Evolutionary conservation across 1,140 invertebrate genomes (phyloP), one percentile per base, ranked within the genome.

Genomic region (Zaprionus kolodkinae): DNA sequence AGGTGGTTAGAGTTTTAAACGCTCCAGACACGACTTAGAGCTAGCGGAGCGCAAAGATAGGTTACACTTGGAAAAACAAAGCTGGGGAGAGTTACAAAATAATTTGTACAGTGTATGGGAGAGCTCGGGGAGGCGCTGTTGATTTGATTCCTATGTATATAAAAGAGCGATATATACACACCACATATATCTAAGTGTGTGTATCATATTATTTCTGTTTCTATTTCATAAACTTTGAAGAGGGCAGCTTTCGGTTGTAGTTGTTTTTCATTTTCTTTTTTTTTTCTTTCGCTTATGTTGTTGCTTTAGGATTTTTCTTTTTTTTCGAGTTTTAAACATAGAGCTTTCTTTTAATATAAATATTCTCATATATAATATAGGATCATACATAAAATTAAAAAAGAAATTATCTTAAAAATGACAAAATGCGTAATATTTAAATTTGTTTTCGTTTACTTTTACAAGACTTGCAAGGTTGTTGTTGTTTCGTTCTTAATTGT

Each of bases 281-380:
- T 61, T 57, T n/a, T n/a, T 43, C 45, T 71, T 35, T 36, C 27
- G 43, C 21, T 65, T 63, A 7, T 68, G 72, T 38, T 61, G 60
- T 61, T 60, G 62, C 62, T 75, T 67, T 71, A 77, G 52, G 66
- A 71, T 56, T 72, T 45, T 45, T 4, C 4, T 45, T 57, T 56
- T 76, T 72, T 38, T 76, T 45, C 60, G 73, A 65, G 68, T 60
- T 72, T 70, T 60, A 65, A 63, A 55, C 60, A 71, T 72, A 65
- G 61, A 71, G 55, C 61, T 55, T 75, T 72, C 36, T 60, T 72
- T 75, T 64, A 62, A 70, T 81, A 67, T 78, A 74, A 78, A 82
- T 81, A 82, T 78, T 86, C 67, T 81, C 65, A 86, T 85, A 85
- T 64, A 79, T 81, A 87, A 77, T 88, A 87, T 88, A 83, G 79